Conservation (phyloP, 2,113 vertebrate genomes). For the Notechis scutatus region DNA sequence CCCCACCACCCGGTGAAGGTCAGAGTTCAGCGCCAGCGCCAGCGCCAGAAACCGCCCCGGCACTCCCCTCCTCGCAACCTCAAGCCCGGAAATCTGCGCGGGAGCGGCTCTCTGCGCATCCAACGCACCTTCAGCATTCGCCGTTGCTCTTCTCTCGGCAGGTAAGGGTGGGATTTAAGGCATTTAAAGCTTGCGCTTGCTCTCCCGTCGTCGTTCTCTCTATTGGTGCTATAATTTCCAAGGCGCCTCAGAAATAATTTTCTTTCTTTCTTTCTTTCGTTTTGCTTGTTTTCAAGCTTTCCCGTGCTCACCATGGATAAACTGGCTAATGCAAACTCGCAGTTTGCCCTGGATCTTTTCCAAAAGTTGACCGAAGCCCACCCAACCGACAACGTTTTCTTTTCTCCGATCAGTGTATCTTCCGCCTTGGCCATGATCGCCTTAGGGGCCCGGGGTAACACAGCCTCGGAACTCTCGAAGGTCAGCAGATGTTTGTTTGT, state of each 20-base stretch:
- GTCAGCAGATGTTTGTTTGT: slow-evolving; percentile 40
- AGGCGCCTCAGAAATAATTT: neutral
- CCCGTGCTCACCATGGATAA: slow-evolving; percentile 63
- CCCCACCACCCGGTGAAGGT: neutral
- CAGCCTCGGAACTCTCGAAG: slow-evolving; percentile 65
- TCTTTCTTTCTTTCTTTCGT: neutral
- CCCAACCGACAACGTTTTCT: slow-evolving; percentile 65
- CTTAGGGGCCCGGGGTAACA: slow-evolving; percentile 65
- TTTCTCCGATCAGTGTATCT: slow-evolving; percentile 69
- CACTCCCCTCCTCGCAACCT: neutral
- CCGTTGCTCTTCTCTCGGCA: neutral
- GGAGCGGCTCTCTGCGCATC: neutral
- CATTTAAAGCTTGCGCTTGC: neutral
- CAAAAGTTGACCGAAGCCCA: slow-evolving; percentile 45
- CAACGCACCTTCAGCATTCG: neutral
- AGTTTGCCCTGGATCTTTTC: slow-evolving; percentile 68
- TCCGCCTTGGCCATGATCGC: slow-evolving; percentile 69
- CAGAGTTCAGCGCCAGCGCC: neutral
- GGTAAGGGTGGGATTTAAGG: neutral
- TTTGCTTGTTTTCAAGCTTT: slow-evolving; percentile 31
- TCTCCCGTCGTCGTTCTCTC: neutral
- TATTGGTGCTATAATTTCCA: neutral
- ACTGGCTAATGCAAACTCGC: slow-evolving; percentile 57
- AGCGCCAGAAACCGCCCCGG: neutral
- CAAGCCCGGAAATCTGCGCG: neutral